A percentile compares a stretch with the other conserved stretches of the same genome.
Evolutionary conservation across 2,113 vertebrate species (phyloP).

Genomic region (Hemibagrus wyckioides): DNA sequence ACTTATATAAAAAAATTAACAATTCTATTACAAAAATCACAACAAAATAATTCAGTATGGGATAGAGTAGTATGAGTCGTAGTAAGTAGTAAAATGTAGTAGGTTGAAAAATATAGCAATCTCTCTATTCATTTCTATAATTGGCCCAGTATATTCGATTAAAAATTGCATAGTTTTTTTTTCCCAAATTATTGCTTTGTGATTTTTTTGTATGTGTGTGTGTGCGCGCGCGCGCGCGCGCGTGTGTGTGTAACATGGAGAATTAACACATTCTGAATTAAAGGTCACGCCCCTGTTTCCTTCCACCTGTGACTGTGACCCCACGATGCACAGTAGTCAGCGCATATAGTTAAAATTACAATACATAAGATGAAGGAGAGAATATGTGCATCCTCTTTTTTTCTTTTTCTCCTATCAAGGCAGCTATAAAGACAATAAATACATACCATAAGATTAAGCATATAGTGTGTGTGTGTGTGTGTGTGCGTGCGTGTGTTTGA

Average conservation of each 20-base stretch:
- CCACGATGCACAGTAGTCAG: conserved; percentile 56
- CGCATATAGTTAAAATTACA: conserved; percentile 62
- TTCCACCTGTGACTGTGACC: conserved; percentile 54
- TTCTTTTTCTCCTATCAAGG: conserved; percentile 67
- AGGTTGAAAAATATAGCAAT: conserved; percentile 92
- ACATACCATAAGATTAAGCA: conserved; percentile 70
- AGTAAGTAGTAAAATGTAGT: conserved; percentile 82
- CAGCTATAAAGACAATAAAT: conserved; percentile 75
- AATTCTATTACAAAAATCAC: conserved; percentile 89
- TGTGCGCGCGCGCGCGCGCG: too few relatives aligned
- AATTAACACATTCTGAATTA: conserved; percentile 75
- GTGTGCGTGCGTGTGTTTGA: conserved; percentile 60
- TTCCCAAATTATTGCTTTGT: conserved; percentile 90
- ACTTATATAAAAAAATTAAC: conserved; percentile 92
- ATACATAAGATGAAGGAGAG: conserved; percentile 73
- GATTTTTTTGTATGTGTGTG: too few relatives aligned
- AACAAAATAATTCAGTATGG: conserved; percentile 91
- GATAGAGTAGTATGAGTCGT: conserved; percentile 66
- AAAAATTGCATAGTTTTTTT: conserved; percentile 92
- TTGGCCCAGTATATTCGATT: conserved; percentile 84
- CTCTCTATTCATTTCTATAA: conserved; percentile 81
- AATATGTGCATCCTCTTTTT: conserved; percentile 64
- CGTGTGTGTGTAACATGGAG: conserved; percentile 76
- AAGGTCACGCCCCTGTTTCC: conserved; percentile 65
- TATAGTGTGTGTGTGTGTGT: conserved; percentile 68